Evolutionary conservation across 2,113 vertebrate genomes (phyloP).

Genomic region (Urocolius indicus): DNA sequence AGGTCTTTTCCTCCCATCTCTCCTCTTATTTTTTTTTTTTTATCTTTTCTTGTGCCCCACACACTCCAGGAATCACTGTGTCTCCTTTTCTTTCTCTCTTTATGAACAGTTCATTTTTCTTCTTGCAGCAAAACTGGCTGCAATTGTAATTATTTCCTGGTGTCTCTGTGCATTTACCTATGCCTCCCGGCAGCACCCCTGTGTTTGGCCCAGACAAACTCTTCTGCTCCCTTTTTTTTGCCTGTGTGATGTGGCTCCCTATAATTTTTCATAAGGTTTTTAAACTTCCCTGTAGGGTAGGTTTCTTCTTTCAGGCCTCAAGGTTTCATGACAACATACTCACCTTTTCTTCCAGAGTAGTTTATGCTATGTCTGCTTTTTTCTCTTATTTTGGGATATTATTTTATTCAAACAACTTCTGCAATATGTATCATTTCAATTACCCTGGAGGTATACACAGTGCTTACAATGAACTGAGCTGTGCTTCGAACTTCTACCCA

Average conservation of each 20-base stretch:
- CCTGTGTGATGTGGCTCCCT: not conserved
- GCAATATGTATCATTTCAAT: constrained; percentile 62
- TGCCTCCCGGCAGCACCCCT: not conserved
- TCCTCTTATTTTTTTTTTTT: not conserved
- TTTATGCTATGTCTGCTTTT: constrained; percentile 15
- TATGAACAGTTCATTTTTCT: not conserved
- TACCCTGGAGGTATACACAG: constrained; percentile 45
- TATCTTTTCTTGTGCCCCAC: not conserved
- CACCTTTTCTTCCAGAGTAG: not conserved
- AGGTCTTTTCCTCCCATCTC: not conserved
- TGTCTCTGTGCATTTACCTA: not conserved
- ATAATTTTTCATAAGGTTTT: not conserved
- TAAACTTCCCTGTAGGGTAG: not conserved
- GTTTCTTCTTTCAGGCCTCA: constrained; percentile 5
- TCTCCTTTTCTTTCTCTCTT: not conserved
- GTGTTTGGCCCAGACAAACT: not conserved
- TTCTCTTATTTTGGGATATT: constrained; percentile 30
- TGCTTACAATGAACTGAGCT: constrained; percentile 35
- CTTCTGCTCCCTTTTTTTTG: not conserved
- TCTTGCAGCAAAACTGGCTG: not conserved
- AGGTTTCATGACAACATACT: not conserved
- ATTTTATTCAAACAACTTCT: constrained; percentile 48
- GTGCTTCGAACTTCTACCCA: constrained; percentile 35
- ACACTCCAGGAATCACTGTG: not conserved
- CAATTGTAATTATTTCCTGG: not conserved